Evolutionary conservation across 1,140 invertebrate genomes (phyloP), one percentile per base, ranked within the genome.

Genomic region (Nomia melanderi): DNA sequence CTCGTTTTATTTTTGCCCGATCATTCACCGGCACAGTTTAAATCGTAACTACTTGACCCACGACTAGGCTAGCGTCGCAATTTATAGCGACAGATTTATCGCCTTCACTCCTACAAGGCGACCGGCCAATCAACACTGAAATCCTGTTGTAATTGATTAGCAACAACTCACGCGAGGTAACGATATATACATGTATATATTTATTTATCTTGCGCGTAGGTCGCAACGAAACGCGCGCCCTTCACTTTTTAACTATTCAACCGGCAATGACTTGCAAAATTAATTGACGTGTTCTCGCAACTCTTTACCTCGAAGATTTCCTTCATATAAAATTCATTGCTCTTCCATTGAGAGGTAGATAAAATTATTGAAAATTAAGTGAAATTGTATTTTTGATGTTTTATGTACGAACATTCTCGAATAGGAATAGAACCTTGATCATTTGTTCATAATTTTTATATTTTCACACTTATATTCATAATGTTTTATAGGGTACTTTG

Each of bases 81-180:
- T 82, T 82, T 80, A 81, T 81, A 53, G 72, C 60, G 78, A 82
- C 80, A 82, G 80, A 82, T 82, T 81, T 82, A 82, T 81, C 72
- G 60, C 17, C 47, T 54, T 47, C 29, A 25, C 63, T 62, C 54
- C 44, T 41, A 41, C 59, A 56, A 80, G 71, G 20, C 75, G 47
- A 70, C 56, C 20, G 31, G 59, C 78, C 72, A 77, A 82, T 82
- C 72, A 62, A 76, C 78, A 29, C 53, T 36, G 53, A 27, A 44
- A 81, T 53, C 41, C 60, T 50, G 65, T 53, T 80, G 41, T 82
- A 81, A 81, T 82, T 81, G 78, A 82, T 81, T 77, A 81, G 53
- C 59, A 81, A 81, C 59, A 62, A 77, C 77, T 77, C 75, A 75
- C 27, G 71, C 25, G 41, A 36, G 39, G 27, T 50, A 29, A 75